Base-by-base conservation (phyloP, 2,888 invertebrate genomes). In the Criorhina ranunculi region DNA sequence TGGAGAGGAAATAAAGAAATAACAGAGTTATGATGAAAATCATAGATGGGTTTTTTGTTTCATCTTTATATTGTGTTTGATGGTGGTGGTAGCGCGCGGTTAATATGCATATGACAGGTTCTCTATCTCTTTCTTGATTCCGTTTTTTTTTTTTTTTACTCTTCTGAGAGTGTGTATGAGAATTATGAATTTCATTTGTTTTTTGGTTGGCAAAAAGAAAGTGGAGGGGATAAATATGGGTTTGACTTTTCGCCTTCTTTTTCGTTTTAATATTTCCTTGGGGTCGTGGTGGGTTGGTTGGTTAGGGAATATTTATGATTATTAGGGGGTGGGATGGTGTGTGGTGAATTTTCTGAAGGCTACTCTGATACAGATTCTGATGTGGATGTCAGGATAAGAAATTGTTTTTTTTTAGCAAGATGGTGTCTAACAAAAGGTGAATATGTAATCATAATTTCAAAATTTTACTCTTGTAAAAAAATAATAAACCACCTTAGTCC, bases 151-250 rank as follows among this genome's bases (percentile, higher is more conserved):
- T 40, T 42, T 40, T 24, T 17, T 44, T 24, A 8, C 37, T 60
- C 57, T 42, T 60, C 76, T 57, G 57, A 70, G 77, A 67, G 64
- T 79, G 76, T 85, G 83, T 70, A 82, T 73, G 85, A 80, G 87
- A 87, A 87, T 87, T 87, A 87, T 88, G 87, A 87, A 86, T 85
- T 87, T 86, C 81, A 83, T 85, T 85, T 81, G 82, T 73, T 77
- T 64, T 76, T 86, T 77, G 72, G 72, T 77, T 79, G 86, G 70
- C 57, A 80, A 72, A 66, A 76, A 31, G 46, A 80, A 86, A 60
- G 73, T 66, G 77, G 80, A 64, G 83, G 75, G 83, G 83, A 82
- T 83, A 69, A 82, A 86, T 86, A 78, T 82, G 82, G 82, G 82
- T 69, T 87, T 62, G 57, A 53, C 83, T 87, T 87, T 46, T 12